phyloP scores from a whole-genome alignment of 2,888 invertebrate genomes.

The Bursaphelenchus okinawaensis region DNA sequence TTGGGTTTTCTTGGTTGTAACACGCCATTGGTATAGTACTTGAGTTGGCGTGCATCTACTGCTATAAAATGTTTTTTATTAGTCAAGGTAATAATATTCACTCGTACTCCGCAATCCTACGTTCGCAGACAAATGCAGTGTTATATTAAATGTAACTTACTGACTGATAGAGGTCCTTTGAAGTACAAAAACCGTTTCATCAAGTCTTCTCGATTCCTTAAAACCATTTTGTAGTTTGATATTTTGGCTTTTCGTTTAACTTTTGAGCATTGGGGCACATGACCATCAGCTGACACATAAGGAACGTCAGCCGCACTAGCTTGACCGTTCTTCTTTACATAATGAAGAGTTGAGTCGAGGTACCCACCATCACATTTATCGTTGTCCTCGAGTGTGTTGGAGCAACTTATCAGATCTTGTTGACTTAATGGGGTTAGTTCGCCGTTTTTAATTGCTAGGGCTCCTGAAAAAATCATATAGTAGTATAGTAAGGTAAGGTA shows the following conservation, averaged over 20 bases:
- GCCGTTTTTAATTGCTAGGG: neutral
- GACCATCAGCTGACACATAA: neutral
- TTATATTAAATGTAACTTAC: neutral
- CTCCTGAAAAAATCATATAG: neutral
- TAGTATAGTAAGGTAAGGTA: no score
- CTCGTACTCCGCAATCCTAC: neutral
- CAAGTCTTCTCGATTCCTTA: neutral
- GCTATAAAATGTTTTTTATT: neutral
- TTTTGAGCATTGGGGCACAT: neutral
- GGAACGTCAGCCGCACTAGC: neutral
- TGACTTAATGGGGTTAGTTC: neutral
- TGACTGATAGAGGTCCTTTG: neutral
- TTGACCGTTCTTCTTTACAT: neutral
- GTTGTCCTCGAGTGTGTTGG: neutral
- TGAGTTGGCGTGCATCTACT: neutral
- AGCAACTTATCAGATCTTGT: neutral
- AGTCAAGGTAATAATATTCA: no score
- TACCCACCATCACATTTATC: neutral
- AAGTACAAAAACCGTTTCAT: neutral
- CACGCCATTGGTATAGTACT: neutral
- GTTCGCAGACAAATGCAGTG: neutral
- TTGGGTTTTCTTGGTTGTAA: neutral
- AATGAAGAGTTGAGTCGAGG: neutral
- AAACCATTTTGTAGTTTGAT: neutral
- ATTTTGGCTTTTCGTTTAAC: neutral